Percentiles rank a stretch among this genome's conserved stretches.
Evolutionary conservation across 2,113 vertebrate species (phyloP).

Genomic region (Probosciger aterrimus): DNA sequence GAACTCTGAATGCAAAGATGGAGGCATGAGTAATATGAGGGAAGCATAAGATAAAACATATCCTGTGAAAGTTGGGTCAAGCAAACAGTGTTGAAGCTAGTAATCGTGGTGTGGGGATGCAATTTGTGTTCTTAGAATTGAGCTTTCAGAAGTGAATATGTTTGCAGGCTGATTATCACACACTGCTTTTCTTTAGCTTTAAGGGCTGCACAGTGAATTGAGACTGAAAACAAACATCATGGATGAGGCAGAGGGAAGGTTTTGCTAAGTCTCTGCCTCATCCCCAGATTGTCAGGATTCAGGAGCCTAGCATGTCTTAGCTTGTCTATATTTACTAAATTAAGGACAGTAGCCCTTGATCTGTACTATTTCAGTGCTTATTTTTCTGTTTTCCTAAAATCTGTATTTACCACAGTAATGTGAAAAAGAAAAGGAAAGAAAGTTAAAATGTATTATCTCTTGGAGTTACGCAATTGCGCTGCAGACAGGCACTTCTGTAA

Average conservation of each 20-base stretch:
- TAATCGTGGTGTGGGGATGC: not conserved
- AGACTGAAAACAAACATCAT: not conserved
- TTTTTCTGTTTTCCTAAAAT: not conserved
- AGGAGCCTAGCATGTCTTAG: not conserved
- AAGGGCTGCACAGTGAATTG: not conserved
- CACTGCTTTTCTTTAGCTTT: not conserved
- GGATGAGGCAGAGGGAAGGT: not conserved
- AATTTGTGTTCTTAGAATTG: not conserved
- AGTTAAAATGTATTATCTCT: not conserved
- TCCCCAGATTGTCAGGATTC: not conserved
- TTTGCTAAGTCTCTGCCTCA: not conserved
- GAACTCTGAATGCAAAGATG: not conserved
- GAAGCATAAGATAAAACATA: not conserved
- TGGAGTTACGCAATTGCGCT: not conserved
- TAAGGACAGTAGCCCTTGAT: not conserved
- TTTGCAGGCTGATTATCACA: not conserved
- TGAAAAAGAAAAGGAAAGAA: not conserved
- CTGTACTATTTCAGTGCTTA: not conserved
- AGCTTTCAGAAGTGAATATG: not conserved
- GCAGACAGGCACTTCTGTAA: not conserved
- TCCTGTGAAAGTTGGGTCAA: not conserved
- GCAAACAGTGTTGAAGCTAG: not conserved
- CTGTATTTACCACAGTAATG: not conserved
- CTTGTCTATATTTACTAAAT: not conserved
- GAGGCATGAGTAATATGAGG: not conserved